Evolutionary conservation across 1,140 invertebrate genomes (phyloP).

Genomic region (Drosophila serrata): DNA sequence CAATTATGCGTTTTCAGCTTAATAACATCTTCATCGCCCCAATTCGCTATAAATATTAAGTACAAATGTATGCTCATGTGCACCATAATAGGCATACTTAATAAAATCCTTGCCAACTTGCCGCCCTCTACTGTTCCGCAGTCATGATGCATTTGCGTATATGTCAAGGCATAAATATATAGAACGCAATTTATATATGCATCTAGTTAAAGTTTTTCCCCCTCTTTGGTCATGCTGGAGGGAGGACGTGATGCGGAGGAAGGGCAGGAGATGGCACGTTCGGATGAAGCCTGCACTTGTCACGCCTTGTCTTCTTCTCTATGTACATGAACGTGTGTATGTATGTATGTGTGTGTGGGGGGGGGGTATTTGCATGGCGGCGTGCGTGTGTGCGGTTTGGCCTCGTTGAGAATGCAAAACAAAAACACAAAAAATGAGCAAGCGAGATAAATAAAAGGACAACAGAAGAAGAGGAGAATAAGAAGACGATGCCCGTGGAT

Average conservation of each 20-base stretch:
- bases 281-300: conserved; percentile 73
- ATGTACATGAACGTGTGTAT: conserved; percentile 5
- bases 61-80: not conserved
- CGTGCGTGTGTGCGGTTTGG: conserved; percentile 60
- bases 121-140: not conserved
- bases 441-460: conserved; percentile 75
- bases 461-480: conserved; percentile 12
- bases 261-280: conserved; percentile 49
- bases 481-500: conserved; percentile 62
- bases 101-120: conserved; percentile 46
- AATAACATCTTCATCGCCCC: not conserved
- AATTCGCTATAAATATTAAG: conserved; percentile 19
- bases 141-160: conserved; percentile 65
- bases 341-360: conserved; percentile 26
- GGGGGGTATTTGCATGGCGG: conserved; percentile 58
- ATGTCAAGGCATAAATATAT: conserved; percentile 74
- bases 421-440: conserved; percentile 67
- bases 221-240: conserved; percentile 9
- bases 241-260: not conserved
- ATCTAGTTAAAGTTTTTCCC: conserved; percentile 71
- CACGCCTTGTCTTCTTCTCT: conserved; percentile 69
- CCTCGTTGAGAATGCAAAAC: conserved; percentile 75
- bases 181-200: conserved; percentile 77
- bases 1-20: conserved; percentile 12
- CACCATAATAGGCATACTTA: conserved; percentile 63